phyloP scores from a whole-genome alignment of 2,888 invertebrate genomes.

The Drosophila demipolita region DNA sequence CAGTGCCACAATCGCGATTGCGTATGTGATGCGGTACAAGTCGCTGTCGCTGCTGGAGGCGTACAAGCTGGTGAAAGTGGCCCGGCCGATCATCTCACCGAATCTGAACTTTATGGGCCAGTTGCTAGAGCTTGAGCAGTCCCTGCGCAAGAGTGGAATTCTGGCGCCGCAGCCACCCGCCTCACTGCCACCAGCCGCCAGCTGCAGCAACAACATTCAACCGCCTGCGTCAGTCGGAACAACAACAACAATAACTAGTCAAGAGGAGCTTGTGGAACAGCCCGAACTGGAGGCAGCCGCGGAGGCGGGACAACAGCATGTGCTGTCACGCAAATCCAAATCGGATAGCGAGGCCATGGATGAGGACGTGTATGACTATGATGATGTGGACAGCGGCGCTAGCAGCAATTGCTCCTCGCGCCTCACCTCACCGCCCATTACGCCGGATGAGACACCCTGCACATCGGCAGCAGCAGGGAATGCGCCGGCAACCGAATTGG shows the following conservation, averaged over 20 bases:
- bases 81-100: constrained; percentile 95
- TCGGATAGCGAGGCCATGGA: constrained; percentile 79
- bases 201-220: constrained; percentile 14
- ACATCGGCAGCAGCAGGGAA: constrained; percentile 53
- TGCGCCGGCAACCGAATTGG: constrained; percentile 48
- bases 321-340: constrained; percentile 54
- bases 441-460: constrained; percentile 78
- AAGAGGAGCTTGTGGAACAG: constrained; percentile 50
- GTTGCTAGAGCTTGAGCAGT: constrained; percentile 92
- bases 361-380: constrained; percentile 73
- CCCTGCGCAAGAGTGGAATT: constrained; percentile 86
- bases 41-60: constrained; percentile 94
- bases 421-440: constrained; percentile 81
- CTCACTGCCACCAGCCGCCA: constrained; percentile 28
- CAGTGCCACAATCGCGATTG: constrained; percentile 97
- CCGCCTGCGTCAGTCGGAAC: constrained; percentile 27
- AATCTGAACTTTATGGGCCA: constrained; percentile 98
- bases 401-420: constrained; percentile 81
- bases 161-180: constrained; percentile 75
- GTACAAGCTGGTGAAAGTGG: constrained; percentile 93
- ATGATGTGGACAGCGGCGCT: constrained; percentile 72
- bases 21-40: constrained; percentile 96
- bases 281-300: constrained; percentile 57
- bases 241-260: constrained; percentile 54
- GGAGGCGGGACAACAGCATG: constrained; percentile 10